Percentiles rank a stretch among this genome's conserved stretches.
These are phyloP conservation scores for Trichogramma evanescens DNA, from an alignment of 2,888 invertebrate species.

Conservation along the genomic window DNA sequence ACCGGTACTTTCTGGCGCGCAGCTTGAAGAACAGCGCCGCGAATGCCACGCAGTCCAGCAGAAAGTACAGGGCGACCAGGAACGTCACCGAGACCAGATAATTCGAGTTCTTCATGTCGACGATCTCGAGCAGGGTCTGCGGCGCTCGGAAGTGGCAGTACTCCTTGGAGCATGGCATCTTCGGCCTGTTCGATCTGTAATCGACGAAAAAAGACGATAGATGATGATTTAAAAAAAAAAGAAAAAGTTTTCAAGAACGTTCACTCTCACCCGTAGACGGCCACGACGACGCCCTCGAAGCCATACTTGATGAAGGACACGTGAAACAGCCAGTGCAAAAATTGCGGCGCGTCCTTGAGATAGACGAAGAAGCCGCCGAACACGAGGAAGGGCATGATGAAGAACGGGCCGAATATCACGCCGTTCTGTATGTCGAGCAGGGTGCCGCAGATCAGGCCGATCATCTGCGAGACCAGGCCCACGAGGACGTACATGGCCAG, in stretches of 20 bases:
- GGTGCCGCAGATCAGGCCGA: conserved; percentile 80
- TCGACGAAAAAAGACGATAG: not conserved
- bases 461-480: conserved; percentile 76
- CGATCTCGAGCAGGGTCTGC: conserved; percentile 63
- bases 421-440: conserved; percentile 74
- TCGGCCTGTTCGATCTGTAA: conserved; percentile 59
- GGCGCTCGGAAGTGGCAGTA: conserved; percentile 73
- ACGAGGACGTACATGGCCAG: conserved; percentile 67
- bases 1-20: conserved; percentile 38
- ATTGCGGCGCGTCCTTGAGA: conserved; percentile 69
- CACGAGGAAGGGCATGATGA: conserved; percentile 77
- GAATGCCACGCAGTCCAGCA: conserved; percentile 61
- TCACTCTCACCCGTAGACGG: conserved; percentile 60
- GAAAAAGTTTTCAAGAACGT: not conserved
- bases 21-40: conserved; percentile 61
- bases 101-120: conserved; percentile 62
- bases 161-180: conserved; percentile 64
- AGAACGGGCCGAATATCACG: conserved; percentile 81
- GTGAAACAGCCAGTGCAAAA: conserved; percentile 79
- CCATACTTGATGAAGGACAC: conserved; percentile 84
- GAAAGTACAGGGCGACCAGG: conserved; percentile 58
- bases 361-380: conserved; percentile 92
- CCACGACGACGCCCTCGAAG: conserved; percentile 72
- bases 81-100: conserved; percentile 62
- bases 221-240: not conserved